Evolutionary conservation across 2,113 vertebrate species (phyloP).

Genomic region (Eonycteris spelaea): DNA sequence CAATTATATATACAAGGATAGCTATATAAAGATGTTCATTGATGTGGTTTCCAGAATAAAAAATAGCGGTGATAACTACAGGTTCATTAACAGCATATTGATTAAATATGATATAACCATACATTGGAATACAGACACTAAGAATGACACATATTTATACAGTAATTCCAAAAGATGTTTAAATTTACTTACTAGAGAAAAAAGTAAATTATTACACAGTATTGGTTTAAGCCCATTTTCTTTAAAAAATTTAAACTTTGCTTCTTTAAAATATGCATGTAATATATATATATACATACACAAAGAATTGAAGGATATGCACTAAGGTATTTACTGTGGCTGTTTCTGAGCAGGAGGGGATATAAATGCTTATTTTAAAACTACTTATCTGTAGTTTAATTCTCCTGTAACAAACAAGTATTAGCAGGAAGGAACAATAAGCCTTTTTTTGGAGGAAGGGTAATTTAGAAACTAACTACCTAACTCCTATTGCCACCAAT

Average conservation of each 20-base stretch:
- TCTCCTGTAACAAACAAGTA: neutral
- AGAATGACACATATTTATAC: neutral
- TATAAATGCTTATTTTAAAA: constrained; percentile 15
- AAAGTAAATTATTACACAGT: neutral
- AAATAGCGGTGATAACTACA: neutral
- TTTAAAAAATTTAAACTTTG: neutral
- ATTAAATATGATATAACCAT: neutral
- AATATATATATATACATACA: neutral
- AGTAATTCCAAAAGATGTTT: neutral
- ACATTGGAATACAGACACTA: neutral
- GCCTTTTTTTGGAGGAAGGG: neutral
- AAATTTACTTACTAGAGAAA: neutral
- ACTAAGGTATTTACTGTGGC: neutral
- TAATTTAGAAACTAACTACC: neutral
- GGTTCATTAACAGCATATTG: neutral
- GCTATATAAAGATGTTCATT: neutral
- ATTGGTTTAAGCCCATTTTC: neutral
- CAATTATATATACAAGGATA: neutral
- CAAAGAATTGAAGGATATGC: neutral
- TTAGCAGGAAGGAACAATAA: neutral
- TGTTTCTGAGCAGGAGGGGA: neutral
- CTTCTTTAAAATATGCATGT: constrained; percentile 37
- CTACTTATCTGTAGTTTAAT: neutral
- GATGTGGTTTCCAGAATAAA: neutral
- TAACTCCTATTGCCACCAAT: neutral